A percentile compares a stretch with the other conserved stretches of the same genome.
These are phyloP conservation scores for Agonum fuliginosum DNA, from an alignment of 2,888 invertebrate genomes.

Conservation along the genomic window DNA sequence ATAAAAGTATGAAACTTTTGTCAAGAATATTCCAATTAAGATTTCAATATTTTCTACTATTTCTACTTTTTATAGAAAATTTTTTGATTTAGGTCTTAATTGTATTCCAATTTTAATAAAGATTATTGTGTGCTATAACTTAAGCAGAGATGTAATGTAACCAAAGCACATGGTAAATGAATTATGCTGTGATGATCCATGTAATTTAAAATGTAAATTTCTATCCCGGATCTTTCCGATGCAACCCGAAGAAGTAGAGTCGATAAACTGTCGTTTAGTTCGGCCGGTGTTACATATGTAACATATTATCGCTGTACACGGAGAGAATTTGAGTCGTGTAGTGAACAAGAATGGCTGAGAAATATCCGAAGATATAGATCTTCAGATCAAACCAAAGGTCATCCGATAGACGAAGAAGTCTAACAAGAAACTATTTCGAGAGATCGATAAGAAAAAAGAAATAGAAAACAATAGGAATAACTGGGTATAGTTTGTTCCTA, in stretches of 20 bases:
- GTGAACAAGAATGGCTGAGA: constrained; percentile 57
- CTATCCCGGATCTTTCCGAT: constrained; percentile 5
- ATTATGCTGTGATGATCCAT: too few relatives aligned
- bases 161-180: too few relatives aligned
- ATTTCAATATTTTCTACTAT: too few relatives aligned
- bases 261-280: not conserved
- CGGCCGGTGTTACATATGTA: constrained; percentile 57
- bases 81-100: too few relatives aligned
- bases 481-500: constrained; percentile 49
- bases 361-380: constrained; percentile 58
- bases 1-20: too few relatives aligned
- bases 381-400: constrained; percentile 58
- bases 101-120: too few relatives aligned
- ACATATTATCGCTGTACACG: constrained; percentile 59
- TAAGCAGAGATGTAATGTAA: too few relatives aligned
- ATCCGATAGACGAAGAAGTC: constrained; percentile 58
- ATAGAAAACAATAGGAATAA: constrained; percentile 57
- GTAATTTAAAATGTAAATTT: too few relatives aligned
- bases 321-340: constrained; percentile 53
- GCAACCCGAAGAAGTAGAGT: not conserved
- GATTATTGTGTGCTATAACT: too few relatives aligned
- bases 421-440: constrained; percentile 59
- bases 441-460: constrained; percentile 55
- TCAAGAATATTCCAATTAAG: too few relatives aligned
- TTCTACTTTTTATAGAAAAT: too few relatives aligned